These are phyloP conservation scores for Zaprionus lineosus DNA, from an alignment of 2,888 invertebrate species.

Conservation along the genomic window DNA sequence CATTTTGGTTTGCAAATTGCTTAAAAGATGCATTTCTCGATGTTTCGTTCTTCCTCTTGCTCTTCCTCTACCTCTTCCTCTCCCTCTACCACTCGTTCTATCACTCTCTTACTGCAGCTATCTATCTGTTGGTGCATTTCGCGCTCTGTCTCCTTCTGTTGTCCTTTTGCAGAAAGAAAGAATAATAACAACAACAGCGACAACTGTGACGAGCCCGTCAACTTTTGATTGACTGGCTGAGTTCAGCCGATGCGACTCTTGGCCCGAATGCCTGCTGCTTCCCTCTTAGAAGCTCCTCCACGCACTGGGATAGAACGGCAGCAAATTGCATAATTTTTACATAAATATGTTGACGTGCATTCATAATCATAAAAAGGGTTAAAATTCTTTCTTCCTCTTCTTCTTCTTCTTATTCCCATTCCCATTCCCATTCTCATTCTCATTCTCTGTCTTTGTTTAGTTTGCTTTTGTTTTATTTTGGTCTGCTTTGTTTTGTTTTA, in stretches of 20 bases:
- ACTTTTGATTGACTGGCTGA: constrained; percentile 76
- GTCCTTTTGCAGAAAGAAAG: constrained; percentile 50
- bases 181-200: constrained; percentile 41
- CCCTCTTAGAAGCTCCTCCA: constrained; percentile 23
- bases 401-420: constrained; percentile 4
- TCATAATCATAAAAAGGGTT: constrained; percentile 78
- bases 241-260: constrained; percentile 66
- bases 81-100: not conserved
- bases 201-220: constrained; percentile 77
- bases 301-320: constrained; percentile 75
- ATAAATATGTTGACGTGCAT: constrained; percentile 78
- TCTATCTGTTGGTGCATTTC: not conserved
- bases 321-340: constrained; percentile 79
- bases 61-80: not conserved
- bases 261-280: constrained; percentile 5
- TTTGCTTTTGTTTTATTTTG: constrained; percentile 17
- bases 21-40: constrained; percentile 67
- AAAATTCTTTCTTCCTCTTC: constrained; percentile 45
- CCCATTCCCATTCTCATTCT: not conserved
- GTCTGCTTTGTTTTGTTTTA: constrained; percentile 15
- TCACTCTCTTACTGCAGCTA: not conserved
- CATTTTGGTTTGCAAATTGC: constrained; percentile 78
- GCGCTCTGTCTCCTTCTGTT: constrained; percentile 15
- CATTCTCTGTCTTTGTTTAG: constrained; percentile 32
- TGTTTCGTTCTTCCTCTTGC: too few species aligned